Conservation (phyloP, 2,888 invertebrate species). For the Drosophila peninsularis region DNA sequence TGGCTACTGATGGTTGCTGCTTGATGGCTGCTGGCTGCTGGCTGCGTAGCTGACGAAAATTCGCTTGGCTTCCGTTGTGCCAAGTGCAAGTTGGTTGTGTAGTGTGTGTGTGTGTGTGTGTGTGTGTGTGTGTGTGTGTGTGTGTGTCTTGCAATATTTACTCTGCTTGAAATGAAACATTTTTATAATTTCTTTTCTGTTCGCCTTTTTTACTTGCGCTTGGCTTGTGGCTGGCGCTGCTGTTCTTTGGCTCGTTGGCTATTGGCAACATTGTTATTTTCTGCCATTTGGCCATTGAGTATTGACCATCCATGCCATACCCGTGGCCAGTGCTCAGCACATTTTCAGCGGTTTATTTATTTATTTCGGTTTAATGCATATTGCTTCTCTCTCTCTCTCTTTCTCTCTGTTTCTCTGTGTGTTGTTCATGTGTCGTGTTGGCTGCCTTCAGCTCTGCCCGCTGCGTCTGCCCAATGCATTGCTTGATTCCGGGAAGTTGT, state of each 20-base stretch:
- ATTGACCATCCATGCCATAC: conserved; percentile 58
- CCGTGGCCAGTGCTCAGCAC: conserved; percentile 48
- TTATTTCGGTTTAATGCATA: conserved; percentile 78
- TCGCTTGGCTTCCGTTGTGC: conserved; percentile 69
- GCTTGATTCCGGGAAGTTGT: conserved; percentile 66
- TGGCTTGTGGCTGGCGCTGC: conserved; percentile 45
- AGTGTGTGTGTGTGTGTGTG: conserved; percentile 14
- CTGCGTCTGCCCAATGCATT: conserved; percentile 11
- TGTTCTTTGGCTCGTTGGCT: conserved; percentile 76
- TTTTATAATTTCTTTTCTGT: conserved; percentile 72
- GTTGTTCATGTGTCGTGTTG: conserved; percentile 10
- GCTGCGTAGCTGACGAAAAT: conserved; percentile 73
- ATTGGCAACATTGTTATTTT: conserved; percentile 80
- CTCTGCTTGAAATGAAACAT: conserved; percentile 72
- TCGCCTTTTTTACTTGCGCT: conserved; percentile 35
- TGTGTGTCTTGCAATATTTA: conserved; percentile 63
- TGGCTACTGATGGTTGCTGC: conserved; percentile 63
- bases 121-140: conserved; percentile 15
- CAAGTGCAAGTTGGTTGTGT: conserved; percentile 46
- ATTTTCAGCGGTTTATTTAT: conserved; percentile 73
- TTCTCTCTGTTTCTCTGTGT: not conserved
- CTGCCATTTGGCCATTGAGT: conserved; percentile 77
- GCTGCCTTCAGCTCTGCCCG: conserved; percentile 9
- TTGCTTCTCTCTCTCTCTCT: conserved; percentile 19
- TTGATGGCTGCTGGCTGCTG: conserved; percentile 59